Percentiles rank a stretch among this genome's conserved stretches.
Conservation (phyloP, 2,113 vertebrate genomes). For the Gavia stellata region DNA sequence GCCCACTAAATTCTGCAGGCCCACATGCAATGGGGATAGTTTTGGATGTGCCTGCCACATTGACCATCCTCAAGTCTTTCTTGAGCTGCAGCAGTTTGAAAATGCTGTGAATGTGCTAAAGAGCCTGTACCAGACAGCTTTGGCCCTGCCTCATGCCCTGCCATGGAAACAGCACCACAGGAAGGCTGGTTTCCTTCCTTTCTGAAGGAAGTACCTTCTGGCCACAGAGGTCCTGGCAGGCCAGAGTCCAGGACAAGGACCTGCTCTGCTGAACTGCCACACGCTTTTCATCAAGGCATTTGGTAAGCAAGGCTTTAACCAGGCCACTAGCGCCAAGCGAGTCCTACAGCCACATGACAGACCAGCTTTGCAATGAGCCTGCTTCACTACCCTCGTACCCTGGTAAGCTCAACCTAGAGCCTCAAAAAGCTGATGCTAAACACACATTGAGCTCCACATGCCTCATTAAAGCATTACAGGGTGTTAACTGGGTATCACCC, state of each 20-base stretch:
- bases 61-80: not conserved
- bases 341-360: not conserved
- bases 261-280: not conserved
- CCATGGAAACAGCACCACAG: not conserved
- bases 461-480: not conserved
- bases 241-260: not conserved
- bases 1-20: not conserved
- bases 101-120: not conserved
- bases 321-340: not conserved
- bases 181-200: not conserved
- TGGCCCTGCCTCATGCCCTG: not conserved
- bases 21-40: fast-evolving
- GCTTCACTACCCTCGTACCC: not conserved
- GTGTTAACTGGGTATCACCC: not conserved
- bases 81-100: not conserved
- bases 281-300: not conserved
- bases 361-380: not conserved
- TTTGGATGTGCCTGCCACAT: not conserved
- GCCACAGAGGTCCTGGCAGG: not conserved
- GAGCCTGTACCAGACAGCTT: not conserved
- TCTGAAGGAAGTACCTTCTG: not conserved
- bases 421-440: not conserved
- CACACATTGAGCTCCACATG: not conserved
- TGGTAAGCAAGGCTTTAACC: not conserved
- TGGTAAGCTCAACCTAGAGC: not conserved